Conservation (phyloP, 1,140 invertebrate genomes). For the Wiebesia pumilae region DNA sequence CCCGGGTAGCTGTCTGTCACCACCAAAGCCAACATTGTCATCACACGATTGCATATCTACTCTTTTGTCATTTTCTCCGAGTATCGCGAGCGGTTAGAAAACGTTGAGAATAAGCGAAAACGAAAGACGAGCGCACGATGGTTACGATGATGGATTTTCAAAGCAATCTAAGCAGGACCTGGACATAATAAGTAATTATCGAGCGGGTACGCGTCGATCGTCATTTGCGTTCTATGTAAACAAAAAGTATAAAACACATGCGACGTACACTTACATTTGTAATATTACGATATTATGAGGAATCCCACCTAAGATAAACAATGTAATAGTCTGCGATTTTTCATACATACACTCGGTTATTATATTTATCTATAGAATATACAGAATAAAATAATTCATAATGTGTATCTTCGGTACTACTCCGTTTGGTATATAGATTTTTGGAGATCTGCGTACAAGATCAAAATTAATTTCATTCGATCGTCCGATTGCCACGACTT, state of each 20-base stretch:
- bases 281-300: conserved; percentile 68
- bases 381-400: conserved; percentile 60
- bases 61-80: background rate
- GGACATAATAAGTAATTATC: conserved; percentile 63
- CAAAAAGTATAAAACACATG: conserved; percentile 54
- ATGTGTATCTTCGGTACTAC: conserved; percentile 63
- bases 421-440: conserved; percentile 65
- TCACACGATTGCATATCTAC: conserved; percentile 34
- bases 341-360: conserved; percentile 72
- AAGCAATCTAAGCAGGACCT: conserved; percentile 63
- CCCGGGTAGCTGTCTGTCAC: conserved; percentile 53
- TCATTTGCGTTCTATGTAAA: conserved; percentile 63
- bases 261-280: conserved; percentile 58
- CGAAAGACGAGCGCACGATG: conserved; percentile 11
- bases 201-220: conserved; percentile 64
- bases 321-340: conserved; percentile 72
- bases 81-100: conserved; percentile 4
- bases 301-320: conserved; percentile 72
- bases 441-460: conserved; percentile 54
- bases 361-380: conserved; percentile 67
- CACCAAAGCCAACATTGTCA: conserved; percentile 46
- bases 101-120: conserved; percentile 25
- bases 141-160: conserved; percentile 62
- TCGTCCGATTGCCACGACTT: conserved; percentile 66
- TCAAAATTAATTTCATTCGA: conserved; percentile 61